A percentile compares a stretch with the other conserved stretches of the same genome.
These are phyloP conservation scores for Dasysyrphus tricinctus DNA, from an alignment of 2,888 invertebrate species.

Conservation along the genomic window DNA sequence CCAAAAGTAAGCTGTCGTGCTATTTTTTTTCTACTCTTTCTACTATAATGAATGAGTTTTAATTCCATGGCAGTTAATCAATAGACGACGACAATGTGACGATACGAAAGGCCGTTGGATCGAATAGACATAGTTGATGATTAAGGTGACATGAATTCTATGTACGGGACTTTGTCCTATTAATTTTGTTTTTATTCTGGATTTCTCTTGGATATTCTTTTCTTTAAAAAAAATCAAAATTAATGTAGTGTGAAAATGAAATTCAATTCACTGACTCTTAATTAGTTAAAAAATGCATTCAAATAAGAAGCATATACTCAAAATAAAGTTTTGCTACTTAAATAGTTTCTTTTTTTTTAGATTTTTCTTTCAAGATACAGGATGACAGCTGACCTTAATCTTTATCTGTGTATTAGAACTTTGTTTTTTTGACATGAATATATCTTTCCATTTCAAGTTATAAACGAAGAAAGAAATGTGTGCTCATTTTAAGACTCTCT, in stretches of 20 bases:
- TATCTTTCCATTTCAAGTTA: neutral
- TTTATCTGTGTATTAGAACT: neutral
- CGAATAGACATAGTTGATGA: neutral
- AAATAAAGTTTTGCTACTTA: neutral
- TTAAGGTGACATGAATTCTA: slow-evolving; percentile 57
- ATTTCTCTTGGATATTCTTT: slow-evolving; percentile 4
- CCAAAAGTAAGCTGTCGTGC: neutral
- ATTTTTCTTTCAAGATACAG: slow-evolving; percentile 2
- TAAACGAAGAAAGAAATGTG: neutral
- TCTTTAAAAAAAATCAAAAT: neutral
- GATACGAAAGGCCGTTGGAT: slow-evolving; percentile 8
- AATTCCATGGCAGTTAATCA: slow-evolving; percentile 44
- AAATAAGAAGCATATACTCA: neutral
- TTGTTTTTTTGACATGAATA: neutral
- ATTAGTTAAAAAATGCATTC: neutral
- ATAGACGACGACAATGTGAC: slow-evolving; percentile 25
- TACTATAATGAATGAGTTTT: slow-evolving; percentile 53
- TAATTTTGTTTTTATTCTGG: slow-evolving; percentile 28
- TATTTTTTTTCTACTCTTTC: slow-evolving; percentile 1
- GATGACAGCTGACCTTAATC: slow-evolving; percentile 17
- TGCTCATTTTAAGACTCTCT: neutral
- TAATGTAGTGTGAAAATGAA: neutral
- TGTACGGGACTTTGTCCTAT: slow-evolving; percentile 61
- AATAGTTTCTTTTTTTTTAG: neutral
- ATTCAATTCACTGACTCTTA: neutral